Evolutionary conservation across 2,113 vertebrate genomes (phyloP).

Genomic region (Caloenas nicobarica): DNA sequence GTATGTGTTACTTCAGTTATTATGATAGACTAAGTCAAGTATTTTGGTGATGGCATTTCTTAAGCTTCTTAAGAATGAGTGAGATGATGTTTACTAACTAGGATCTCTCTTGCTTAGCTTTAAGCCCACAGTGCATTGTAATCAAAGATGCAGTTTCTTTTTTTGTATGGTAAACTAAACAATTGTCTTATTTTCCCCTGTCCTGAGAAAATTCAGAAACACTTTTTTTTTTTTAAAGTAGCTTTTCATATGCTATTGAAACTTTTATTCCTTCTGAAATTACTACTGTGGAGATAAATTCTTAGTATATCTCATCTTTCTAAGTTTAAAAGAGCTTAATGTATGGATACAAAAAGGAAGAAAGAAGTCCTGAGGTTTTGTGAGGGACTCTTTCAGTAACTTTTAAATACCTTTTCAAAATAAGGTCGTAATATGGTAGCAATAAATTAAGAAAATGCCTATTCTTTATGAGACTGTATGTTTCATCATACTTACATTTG

Average conservation of each 20-base stretch:
- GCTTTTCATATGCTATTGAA: slow-evolving; percentile 33
- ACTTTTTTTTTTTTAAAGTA: slow-evolving; percentile 10
- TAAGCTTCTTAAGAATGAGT: slow-evolving; percentile 39
- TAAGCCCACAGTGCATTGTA: not conserved
- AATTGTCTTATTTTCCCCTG: not conserved
- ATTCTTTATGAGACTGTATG: not conserved
- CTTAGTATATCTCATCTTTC: not conserved
- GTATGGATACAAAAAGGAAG: not conserved
- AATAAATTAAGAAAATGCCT: not conserved
- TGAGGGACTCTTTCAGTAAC: not conserved
- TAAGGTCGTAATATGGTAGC: not conserved
- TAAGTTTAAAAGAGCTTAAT: slow-evolving; percentile 24
- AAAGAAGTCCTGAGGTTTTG: not conserved
- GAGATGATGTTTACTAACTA: slow-evolving; percentile 25
- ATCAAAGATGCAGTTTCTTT: slow-evolving; percentile 1
- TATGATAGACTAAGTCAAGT: not conserved
- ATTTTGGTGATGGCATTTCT: not conserved
- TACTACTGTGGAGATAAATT: not conserved
- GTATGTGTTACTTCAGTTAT: not conserved
- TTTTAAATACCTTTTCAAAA: slow-evolving; percentile 25
- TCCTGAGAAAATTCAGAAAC: not conserved
- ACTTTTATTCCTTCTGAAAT: slow-evolving; percentile 15
- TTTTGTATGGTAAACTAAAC: not conserved
- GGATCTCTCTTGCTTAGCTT: slow-evolving; percentile 11
- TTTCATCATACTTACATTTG: not conserved